phyloP scores from a whole-genome alignment of 2,888 invertebrate species.

The Tipula lateralis region DNA sequence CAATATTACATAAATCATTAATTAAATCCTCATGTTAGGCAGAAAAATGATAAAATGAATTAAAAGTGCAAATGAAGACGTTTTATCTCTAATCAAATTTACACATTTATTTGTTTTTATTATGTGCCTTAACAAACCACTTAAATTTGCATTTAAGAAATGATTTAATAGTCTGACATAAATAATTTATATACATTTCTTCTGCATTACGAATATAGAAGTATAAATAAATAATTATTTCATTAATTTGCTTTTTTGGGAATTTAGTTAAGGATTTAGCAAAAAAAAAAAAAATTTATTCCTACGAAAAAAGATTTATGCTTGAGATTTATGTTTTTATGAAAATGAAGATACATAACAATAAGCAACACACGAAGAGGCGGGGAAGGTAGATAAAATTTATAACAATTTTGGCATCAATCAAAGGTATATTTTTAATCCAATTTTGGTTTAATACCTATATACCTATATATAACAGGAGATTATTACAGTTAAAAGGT shows the following conservation, averaged over 20 bases:
- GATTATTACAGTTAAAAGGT: background rate
- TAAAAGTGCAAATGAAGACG: background rate
- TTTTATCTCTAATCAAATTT: background rate
- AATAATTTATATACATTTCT: background rate
- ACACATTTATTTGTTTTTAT: background rate
- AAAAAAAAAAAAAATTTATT: background rate
- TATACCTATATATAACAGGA: background rate
- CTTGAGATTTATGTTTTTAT: background rate
- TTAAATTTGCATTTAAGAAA: slow-evolving; percentile 4
- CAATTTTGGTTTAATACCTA: background rate
- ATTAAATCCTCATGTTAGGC: background rate
- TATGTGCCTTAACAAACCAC: background rate
- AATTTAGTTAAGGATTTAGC: background rate
- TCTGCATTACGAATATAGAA: background rate
- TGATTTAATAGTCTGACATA: slow-evolving; percentile 1
- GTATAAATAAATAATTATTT: background rate
- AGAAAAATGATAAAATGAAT: background rate
- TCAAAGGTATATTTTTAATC: background rate
- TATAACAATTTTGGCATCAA: background rate
- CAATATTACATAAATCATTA: background rate
- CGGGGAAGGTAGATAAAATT: background rate
- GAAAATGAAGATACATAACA: background rate
- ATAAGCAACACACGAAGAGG: background rate
- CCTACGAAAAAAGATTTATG: background rate
- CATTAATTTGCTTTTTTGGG: background rate